Evolutionary conservation across 2,797 vertebrate species (phyloP), one percentile per base, ranked within the genome.

Genomic region (Sebastes itinus): DNA sequence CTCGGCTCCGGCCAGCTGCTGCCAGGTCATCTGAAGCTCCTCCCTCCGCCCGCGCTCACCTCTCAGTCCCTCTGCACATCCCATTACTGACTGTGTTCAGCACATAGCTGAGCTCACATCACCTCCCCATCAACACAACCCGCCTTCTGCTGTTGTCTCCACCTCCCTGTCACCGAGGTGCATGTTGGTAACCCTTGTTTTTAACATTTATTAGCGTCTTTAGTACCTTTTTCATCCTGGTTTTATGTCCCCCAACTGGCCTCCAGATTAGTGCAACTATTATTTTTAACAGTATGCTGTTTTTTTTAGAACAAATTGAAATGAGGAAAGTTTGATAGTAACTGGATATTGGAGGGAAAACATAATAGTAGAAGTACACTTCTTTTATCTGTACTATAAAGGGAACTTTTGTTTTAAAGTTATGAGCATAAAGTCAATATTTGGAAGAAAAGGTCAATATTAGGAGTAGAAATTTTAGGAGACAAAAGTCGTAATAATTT

Each of bases 1-100:
- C 88, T 95, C 98, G 49, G 94, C 96, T 89, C 97, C 96, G 20
- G 97, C 97, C 93, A 99, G 96, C 95, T 99, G 98, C 94, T 99
- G 98, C 95, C 98, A 99, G 42, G 98, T 99, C 93, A 97, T 99
- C 92, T 99, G 96, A 98, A 27, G 23, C 12, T 7, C 1, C 61
- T 3, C 30, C 30, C 30, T 10, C 38, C 23, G 1, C 6, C 54
- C 28, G 1, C 6, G 27, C 6, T 20, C 52, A 20, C 76, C 71
- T 20, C 60, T 38, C 38, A 18, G 68, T 13, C 71, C 59, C 16
- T 18, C 56, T 33, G n/a, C 46, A 58, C 42, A 1, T 30, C 8
- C 14, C 14, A 58, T n/a, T 5, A 9, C 32, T 64, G 16, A 4
- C 22, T n/a, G 66, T 67, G 56, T 72, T 59, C 13, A 6, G 65